phyloP scores from a whole-genome alignment of 1,140 invertebrate genomes.

The Gryllus bimaculatus region DNA sequence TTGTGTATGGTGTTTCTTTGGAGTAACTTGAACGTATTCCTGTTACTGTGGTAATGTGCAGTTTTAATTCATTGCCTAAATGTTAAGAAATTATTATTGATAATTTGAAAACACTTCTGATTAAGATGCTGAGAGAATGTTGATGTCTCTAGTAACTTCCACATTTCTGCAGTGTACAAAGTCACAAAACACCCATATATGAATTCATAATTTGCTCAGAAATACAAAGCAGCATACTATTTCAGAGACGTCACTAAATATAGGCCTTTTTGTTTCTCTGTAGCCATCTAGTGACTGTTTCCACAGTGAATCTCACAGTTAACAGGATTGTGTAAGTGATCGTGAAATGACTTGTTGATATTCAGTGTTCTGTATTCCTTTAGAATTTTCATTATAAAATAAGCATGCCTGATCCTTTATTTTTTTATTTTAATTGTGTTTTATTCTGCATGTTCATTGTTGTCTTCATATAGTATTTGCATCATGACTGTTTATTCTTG shows the following conservation, averaged over 20 bases:
- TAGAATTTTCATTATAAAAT: conserved; percentile 11
- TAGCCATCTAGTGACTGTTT: conserved; percentile 83
- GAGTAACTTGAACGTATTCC: background rate
- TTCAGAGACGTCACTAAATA: conserved; percentile 10
- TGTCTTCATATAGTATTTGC: background rate
- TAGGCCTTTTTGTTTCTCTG: conserved; percentile 31
- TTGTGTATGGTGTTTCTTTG: background rate
- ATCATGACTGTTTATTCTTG: too few species aligned
- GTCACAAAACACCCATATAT: too few species aligned
- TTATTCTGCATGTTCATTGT: background rate
- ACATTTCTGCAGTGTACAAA: too few species aligned
- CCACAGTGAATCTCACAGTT: conserved; percentile 78
- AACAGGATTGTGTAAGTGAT: conserved; percentile 82
- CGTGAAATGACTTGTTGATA: conserved; percentile 23
- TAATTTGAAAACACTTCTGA: too few species aligned
- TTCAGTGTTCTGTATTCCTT: background rate
- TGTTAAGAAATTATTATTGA: too few species aligned
- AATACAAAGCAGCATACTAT: background rate
- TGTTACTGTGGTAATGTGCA: background rate
- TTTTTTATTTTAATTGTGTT: background rate
- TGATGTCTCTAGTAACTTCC: too few species aligned
- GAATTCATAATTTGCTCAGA: background rate
- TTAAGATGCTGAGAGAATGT: too few species aligned
- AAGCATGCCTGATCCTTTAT: background rate
- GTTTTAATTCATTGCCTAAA: background rate